Evolutionary conservation across 2,797 vertebrate genomes (phyloP).

Genomic region (Coreius guichenoti): DNA sequence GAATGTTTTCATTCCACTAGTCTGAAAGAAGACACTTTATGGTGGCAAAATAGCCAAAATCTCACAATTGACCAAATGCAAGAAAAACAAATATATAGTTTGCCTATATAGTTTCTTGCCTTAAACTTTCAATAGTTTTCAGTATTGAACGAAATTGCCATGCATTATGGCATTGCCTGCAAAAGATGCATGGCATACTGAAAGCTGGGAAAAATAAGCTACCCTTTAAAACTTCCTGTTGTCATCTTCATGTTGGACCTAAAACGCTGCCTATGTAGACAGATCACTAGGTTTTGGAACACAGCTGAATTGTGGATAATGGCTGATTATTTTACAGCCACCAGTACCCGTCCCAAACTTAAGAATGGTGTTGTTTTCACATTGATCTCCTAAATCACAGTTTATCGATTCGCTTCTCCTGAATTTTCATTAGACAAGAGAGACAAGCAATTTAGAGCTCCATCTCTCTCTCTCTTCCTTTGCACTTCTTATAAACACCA

Average conservation of each 20-base stretch:
- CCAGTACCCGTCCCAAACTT: neutral
- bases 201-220: neutral
- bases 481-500: conserved; percentile 5
- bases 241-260: neutral
- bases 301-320: neutral
- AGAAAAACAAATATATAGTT: too few species aligned
- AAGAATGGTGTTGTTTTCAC: neutral
- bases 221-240: neutral
- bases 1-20: too few species aligned
- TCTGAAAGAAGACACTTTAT: too few species aligned
- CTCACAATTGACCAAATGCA: too few species aligned
- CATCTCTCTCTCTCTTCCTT: neutral
- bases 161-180: too few species aligned
- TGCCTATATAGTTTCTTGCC: too few species aligned
- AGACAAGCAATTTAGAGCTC: conserved; percentile 17
- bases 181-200: neutral
- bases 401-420: conserved; percentile 15
- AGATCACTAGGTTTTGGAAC: neutral
- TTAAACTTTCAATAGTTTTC: too few species aligned
- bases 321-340: neutral
- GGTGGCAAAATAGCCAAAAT: too few species aligned
- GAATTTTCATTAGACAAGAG: conserved; percentile 17
- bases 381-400: conserved; percentile 6
- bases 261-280: neutral
- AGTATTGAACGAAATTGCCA: too few species aligned